Base-by-base conservation (phyloP, 2,797 vertebrate species). In the Xyrichtys novacula region DNA sequence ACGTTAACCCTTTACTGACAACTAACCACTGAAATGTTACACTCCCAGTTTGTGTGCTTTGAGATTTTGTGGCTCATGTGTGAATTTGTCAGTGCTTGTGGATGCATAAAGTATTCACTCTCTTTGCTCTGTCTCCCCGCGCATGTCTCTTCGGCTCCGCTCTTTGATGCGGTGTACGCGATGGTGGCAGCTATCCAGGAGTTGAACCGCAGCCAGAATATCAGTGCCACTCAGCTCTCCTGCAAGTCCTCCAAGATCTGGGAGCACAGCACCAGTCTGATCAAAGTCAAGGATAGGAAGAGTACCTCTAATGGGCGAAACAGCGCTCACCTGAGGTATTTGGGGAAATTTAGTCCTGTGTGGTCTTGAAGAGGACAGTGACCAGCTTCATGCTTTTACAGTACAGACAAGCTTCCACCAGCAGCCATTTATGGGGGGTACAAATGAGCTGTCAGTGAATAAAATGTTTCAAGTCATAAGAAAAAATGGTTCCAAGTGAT, bases 211-310 rank as follows among this genome's bases (percentile, higher is more conserved):
- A 99, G 97, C 92, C 97, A 99, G 88, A 98, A 99, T 68, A 98
- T 99, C 0, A 97, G 97, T 0, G 97, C 97, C 72, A 98, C 96
- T 80, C 96, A 98, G 72, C 94, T 99, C 81, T 98, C 97, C 79
- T 99, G 98, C 25, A 97, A 97, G 83, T 98, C 97, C 0, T 96
- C 98, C 28, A 98, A 99, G 92, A 99, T 99, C 91, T 99, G 98
- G 98, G 97, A 98, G 88, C 97, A 99, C 0, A 97, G 97, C 71
- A 99, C 97, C 85, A 99, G 98, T 89, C 95, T 99, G 76, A 98
- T 98, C 97, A 99, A 99, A 99, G 91, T 94, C 99, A 87, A 95
- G 97, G 91, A 98, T 98, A 97, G 98, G 98, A 94, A 98, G 96
- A 60, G 61, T 76, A 57, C 56, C 66, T 73, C 65, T 52, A 49